These are phyloP conservation scores for Aleiodes alternator DNA, from an alignment of 2,888 invertebrate species.

Conservation along the genomic window DNA sequence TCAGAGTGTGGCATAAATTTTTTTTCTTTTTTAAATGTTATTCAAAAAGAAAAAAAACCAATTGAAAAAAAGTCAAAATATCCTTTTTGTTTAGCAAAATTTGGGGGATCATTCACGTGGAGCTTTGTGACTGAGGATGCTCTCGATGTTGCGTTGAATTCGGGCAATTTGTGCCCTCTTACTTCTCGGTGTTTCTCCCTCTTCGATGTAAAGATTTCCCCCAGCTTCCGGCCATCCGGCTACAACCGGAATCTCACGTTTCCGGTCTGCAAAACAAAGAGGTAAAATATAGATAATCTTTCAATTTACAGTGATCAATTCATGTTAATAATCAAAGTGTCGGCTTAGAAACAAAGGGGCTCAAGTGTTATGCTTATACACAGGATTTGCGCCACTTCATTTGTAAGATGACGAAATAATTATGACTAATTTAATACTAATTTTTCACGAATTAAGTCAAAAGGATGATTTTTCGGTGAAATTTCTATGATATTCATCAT, in stretches of 20 bases:
- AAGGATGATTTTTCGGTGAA: no score
- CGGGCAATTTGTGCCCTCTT: constrained; percentile 65
- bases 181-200: constrained; percentile 61
- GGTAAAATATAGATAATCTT: background rate
- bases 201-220: constrained; percentile 71
- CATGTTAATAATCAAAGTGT: background rate
- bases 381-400: background rate
- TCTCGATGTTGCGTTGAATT: constrained; percentile 70
- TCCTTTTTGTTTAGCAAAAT: background rate
- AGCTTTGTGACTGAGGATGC: constrained; percentile 65
- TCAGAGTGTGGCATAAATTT: constrained; percentile 24
- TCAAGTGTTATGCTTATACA: no score
- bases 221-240: constrained; percentile 68
- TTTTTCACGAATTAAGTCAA: no score
- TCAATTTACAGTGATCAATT: background rate
- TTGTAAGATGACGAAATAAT: no score
- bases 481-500: no score
- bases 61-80: constrained; percentile 48
- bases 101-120: constrained; percentile 13
- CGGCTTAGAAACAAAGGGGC: no score
- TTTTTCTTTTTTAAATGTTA: background rate
- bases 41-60: constrained; percentile 65
- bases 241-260: constrained; percentile 65
- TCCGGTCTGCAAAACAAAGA: constrained; percentile 64
- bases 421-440: no score